Evolutionary conservation across 2,888 invertebrate genomes (phyloP).

Genomic region (Eupithecia pulchellata): DNA sequence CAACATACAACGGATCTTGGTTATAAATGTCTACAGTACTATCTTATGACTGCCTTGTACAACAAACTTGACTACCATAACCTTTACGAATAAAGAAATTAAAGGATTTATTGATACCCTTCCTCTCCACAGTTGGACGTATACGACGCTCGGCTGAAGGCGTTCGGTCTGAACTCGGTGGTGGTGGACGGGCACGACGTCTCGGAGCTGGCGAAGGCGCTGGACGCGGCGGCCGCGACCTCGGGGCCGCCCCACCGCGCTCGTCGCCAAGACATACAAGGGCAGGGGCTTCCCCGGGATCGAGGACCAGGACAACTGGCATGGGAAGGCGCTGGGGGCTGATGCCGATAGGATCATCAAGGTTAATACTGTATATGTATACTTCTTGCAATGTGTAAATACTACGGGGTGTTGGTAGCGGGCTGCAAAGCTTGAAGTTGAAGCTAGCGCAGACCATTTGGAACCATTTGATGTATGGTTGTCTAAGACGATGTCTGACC

Average conservation of each 20-base stretch:
- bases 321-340: constrained; percentile 97
- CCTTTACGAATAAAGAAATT: too few species aligned
- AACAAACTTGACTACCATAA: too few species aligned
- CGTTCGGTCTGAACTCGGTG: constrained; percentile 96
- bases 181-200: constrained; percentile 99
- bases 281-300: constrained; percentile 95
- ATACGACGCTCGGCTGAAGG: constrained; percentile 93
- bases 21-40: too few species aligned
- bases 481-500: too few species aligned
- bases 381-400: too few species aligned
- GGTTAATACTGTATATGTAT: constrained; percentile 42
- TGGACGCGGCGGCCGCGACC: constrained; percentile 91
- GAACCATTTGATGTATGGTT: too few species aligned
- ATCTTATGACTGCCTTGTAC: too few species aligned
- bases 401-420: too few species aligned
- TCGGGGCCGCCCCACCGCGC: constrained; percentile 95
- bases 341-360: constrained; percentile 89
- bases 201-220: constrained; percentile 94
- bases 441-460: too few species aligned
- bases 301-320: constrained; percentile 98
- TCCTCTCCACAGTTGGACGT: constrained; percentile 85
- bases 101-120: too few species aligned
- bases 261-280: constrained; percentile 98
- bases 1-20: too few species aligned
- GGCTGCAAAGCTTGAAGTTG: too few species aligned